These are phyloP conservation scores for Hydrophis major DNA, from an alignment of 2,797 vertebrate species.

Conservation along the genomic window DNA sequence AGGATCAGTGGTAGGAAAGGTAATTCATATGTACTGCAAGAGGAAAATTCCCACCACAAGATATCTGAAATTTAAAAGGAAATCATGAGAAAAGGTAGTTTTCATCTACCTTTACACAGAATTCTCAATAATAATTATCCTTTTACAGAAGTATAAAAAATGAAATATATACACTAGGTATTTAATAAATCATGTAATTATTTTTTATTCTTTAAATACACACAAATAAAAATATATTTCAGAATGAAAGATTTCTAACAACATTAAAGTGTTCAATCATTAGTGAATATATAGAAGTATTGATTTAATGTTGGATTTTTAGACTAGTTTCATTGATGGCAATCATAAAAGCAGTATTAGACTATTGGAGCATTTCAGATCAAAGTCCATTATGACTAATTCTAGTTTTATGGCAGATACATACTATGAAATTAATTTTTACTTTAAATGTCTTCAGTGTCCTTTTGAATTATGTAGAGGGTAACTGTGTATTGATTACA, in stretches of 20 bases:
- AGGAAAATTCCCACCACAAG: not conserved
- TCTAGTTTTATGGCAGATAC: not conserved
- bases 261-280: not conserved
- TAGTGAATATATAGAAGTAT: not conserved
- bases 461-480: not conserved
- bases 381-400: not conserved
- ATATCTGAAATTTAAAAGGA: not conserved
- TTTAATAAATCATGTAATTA: not conserved
- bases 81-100: not conserved
- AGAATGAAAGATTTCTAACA: not conserved
- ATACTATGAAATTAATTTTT: slow-evolving; percentile 17
- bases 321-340: slow-evolving; percentile 7
- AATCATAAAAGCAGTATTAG: not conserved
- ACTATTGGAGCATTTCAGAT: not conserved
- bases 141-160: not conserved
- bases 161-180: not conserved
- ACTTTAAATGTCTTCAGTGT: not conserved
- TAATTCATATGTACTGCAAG: not conserved
- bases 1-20: not conserved
- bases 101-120: not conserved
- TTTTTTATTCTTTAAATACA: not conserved
- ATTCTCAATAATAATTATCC: not conserved
- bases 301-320: not conserved
- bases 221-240: not conserved
- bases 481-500: not conserved